Base-by-base conservation (phyloP, 92 coral and sea anemone species). In the Siderastrea radians region DNA sequence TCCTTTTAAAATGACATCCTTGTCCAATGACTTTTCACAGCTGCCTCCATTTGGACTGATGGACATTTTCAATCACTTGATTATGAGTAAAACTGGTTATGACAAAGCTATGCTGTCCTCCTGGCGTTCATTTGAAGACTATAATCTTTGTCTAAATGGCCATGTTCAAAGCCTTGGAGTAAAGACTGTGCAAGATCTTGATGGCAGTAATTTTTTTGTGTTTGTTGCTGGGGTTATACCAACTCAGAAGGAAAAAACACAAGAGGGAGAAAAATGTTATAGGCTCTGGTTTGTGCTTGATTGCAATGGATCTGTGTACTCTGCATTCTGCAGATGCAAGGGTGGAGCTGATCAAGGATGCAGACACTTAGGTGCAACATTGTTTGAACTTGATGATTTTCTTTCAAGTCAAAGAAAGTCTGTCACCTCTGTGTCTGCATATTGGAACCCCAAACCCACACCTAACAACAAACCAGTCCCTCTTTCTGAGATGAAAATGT, bases 341-440 rank as follows among this genome's bases (percentile, higher is more conserved):
- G 90, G 96, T 67, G 92, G 94, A 13, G 72, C 89, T 48, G 95
- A 93, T 86, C 90, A 90, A 79, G 95, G 95, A 3, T 93, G 94
- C 72, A 87, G 88, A 81, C 92, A 93, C 74, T 89, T 93, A 61
- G 90, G 96, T 60, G 92, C 92, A 49, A 88, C 83, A 4, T 80
- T 92, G 77, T 92, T 92, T 77, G 91, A 92, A 70, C 72, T 92
- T 2, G 91, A 92, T 74, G 93, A 92, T 55, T 91, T 87, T 77
- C 73, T 83, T 84, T 89, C 93, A 14, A 85, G 71, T 74, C 76
- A 92, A 70, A 81, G 86, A 83, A 50, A 82, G n/a, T 93, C 91
- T 59, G 90, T 90, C n/a, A 92, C 93, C 81, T 92, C 84, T 69
- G 75, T 85, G 43, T 10, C 62, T 87, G 92, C 62, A 80, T 89